Conservation (phyloP, 2,888 invertebrate genomes). For the Dryadula phaetusa region DNA sequence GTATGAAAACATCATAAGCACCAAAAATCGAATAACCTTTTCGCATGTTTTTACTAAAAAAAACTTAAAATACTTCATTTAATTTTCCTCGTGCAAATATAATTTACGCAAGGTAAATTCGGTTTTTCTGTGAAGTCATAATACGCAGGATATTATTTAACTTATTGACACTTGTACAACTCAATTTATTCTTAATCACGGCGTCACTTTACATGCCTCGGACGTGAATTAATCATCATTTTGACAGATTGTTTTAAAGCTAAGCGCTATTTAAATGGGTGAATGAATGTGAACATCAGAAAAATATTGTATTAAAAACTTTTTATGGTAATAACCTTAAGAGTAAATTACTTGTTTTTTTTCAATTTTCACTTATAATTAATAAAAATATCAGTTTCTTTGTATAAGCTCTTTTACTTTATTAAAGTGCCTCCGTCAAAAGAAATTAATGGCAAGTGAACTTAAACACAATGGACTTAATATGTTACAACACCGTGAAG, state of each 20-base stretch:
- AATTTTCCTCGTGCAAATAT: conserved; percentile 17
- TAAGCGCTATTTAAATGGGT: conserved; percentile 26
- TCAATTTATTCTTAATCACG: conserved; percentile 26
- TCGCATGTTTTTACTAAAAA: background rate
- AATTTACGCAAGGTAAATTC: conserved; percentile 4
- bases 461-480: background rate
- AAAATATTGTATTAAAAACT: conserved; percentile 17
- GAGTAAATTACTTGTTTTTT: conserved; percentile 10
- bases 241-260: conserved; percentile 20
- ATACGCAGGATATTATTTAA: conserved; percentile 11
- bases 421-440: background rate
- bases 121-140: conserved; percentile 6
- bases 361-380: conserved; percentile 17
- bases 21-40: background rate
- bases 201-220: conserved; percentile 26
- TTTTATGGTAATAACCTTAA: conserved; percentile 8
- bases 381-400: conserved; percentile 14
- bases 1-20: background rate
- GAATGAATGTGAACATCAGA: conserved; percentile 18
- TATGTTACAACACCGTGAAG: no score
- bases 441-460: background rate
- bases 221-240: conserved; percentile 27
- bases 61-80: background rate
- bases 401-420: background rate
- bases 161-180: conserved; percentile 20